Percentiles rank a stretch among this genome's conserved stretches.
These are phyloP conservation scores for Conus betulinus DNA, from an alignment of 1,140 invertebrate species.

Conservation along the genomic window DNA sequence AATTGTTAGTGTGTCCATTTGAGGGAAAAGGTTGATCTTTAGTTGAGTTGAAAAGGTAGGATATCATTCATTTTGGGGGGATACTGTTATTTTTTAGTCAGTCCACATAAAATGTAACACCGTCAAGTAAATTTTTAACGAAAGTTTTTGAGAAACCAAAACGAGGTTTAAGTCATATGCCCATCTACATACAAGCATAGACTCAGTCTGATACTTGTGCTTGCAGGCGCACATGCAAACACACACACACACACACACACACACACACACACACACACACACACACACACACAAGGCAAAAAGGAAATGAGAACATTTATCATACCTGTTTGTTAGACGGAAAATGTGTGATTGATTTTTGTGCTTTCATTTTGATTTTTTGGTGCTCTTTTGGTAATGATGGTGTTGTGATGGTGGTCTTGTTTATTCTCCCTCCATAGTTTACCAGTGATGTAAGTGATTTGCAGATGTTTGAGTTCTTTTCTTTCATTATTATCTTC, in stretches of 20 bases:
- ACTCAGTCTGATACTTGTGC: background rate
- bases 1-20: no score
- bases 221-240: background rate
- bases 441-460: constrained; percentile 23
- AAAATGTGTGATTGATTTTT: background rate
- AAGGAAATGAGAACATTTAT: background rate
- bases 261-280: background rate
- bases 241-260: background rate
- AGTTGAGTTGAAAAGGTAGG: no score
- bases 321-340: background rate
- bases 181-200: no score
- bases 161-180: no score
- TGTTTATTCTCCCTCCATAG: constrained; percentile 16
- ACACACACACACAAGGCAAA: background rate
- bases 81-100: no score
- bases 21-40: no score
- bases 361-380: background rate
- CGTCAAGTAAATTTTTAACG: no score
- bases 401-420: constrained; percentile 22
- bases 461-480: background rate
- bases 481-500: background rate
- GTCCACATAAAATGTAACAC: no score
- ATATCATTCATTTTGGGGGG: no score
- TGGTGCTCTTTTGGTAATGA: background rate
- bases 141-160: no score